Evolutionary conservation across 2,113 vertebrate genomes (phyloP).

Genomic region (Equus przewalskii): DNA sequence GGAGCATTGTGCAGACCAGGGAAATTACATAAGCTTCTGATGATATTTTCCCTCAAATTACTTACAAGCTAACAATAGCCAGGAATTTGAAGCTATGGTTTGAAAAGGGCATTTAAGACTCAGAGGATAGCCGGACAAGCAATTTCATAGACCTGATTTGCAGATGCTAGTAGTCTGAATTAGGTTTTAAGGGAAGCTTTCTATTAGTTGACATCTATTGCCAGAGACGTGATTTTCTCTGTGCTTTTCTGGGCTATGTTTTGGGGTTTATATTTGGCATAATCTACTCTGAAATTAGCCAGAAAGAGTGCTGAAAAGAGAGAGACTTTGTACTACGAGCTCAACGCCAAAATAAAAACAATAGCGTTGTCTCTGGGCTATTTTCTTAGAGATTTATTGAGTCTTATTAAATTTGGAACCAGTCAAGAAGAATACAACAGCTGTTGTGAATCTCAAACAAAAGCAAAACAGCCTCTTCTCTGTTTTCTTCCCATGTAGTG

Average conservation of each 20-base stretch:
- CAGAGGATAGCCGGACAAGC: neutral
- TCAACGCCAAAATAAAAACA: conserved; percentile 66
- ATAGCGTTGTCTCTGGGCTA: conserved; percentile 61
- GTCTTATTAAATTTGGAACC: conserved; percentile 83
- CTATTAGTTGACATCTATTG: conserved; percentile 23
- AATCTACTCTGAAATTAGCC: conserved; percentile 68
- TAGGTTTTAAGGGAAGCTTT: conserved; percentile 42
- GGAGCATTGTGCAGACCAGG: conserved; percentile 44
- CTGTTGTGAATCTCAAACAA: conserved; percentile 83
- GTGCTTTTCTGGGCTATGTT: conserved; percentile 43
- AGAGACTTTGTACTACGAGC: conserved; percentile 33
- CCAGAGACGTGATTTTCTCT: conserved; percentile 52
- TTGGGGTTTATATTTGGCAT: conserved; percentile 67
- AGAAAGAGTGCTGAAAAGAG: conserved; percentile 54
- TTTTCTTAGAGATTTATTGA: conserved; percentile 82
- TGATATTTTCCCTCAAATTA: conserved; percentile 46
- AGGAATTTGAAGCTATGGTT: conserved; percentile 48
- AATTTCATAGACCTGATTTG: conserved; percentile 23
- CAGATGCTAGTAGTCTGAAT: conserved; percentile 27
- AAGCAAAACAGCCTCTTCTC: conserved; percentile 81
- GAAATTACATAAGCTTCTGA: conserved; percentile 40
- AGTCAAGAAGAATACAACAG: conserved; percentile 86
- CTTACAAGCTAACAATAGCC: conserved; percentile 62
- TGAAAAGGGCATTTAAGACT: conserved; percentile 27
- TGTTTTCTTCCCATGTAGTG: conserved; percentile 73